phyloP scores from a whole-genome alignment of 1,140 invertebrate genomes.

The Pseudomyrmex pallidus region DNA sequence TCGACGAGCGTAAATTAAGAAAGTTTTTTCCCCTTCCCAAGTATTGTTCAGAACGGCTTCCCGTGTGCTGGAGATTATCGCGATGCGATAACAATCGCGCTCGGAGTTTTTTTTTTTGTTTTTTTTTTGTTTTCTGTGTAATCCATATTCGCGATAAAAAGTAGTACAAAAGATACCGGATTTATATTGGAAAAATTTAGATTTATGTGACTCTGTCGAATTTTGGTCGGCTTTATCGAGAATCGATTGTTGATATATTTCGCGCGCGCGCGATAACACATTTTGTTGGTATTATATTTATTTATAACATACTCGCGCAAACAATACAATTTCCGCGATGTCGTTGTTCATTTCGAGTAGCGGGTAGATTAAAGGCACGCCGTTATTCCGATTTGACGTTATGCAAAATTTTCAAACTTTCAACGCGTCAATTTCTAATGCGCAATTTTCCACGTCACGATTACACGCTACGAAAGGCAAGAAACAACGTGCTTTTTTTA shows the following conservation, averaged over 20 bases:
- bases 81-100: conserved; percentile 45
- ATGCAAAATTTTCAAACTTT: background rate
- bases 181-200: background rate
- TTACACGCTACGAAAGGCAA: background rate
- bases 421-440: background rate
- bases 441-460: background rate
- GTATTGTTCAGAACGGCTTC: conserved; percentile 20
- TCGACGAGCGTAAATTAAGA: conserved; percentile 59
- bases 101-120: too few relatives aligned
- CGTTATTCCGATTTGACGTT: background rate
- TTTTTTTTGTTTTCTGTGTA: background rate
- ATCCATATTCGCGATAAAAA: conserved; percentile 29
- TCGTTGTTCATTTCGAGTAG: background rate
- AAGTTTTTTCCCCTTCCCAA: conserved; percentile 41
- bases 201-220: conserved; percentile 1
- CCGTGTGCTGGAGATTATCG: conserved; percentile 35
- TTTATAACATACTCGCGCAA: background rate
- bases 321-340: background rate
- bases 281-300: background rate
- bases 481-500: conserved; percentile 28
- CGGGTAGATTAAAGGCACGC: background rate
- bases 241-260: background rate
- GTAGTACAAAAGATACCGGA: background rate
- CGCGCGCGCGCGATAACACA: too few relatives aligned
- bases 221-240: background rate